Percentiles rank a stretch among this genome's conserved stretches.
phyloP scores from a whole-genome alignment of 2,797 vertebrate species.

The Gadopsis marmoratus region DNA sequence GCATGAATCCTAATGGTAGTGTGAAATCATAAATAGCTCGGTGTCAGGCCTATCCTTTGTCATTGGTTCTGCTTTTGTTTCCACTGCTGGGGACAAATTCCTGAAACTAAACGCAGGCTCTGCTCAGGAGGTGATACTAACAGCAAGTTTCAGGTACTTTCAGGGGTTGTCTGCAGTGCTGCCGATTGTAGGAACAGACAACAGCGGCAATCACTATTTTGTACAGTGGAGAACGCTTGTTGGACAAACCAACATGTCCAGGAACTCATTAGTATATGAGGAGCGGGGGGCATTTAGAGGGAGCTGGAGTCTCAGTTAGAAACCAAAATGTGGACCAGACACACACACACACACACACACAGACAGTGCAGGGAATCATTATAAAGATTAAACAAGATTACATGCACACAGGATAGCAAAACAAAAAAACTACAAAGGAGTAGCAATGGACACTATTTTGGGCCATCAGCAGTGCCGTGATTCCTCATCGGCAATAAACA shows the following conservation, averaged over 20 bases:
- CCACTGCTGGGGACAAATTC: neutral
- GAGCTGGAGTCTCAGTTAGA: neutral
- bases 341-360: no score
- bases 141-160: neutral
- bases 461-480: neutral
- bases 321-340: neutral
- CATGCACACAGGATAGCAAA: neutral
- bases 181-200: no score
- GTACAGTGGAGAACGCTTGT: neutral
- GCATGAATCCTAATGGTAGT: no score
- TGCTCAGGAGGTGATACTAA: neutral
- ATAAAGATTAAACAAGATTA: neutral
- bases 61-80: neutral
- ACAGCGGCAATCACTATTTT: neutral
- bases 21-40: neutral
- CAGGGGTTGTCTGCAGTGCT: neutral
- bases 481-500: slow-evolving; percentile 20
- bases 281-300: neutral
- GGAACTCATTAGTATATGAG: neutral
- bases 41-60: neutral
- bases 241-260: neutral
- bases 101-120: neutral
- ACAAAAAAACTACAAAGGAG: neutral
- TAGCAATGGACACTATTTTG: neutral
- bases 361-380: neutral